phyloP scores from a whole-genome alignment of 2,888 invertebrate species.

The Macrophya annulata region DNA sequence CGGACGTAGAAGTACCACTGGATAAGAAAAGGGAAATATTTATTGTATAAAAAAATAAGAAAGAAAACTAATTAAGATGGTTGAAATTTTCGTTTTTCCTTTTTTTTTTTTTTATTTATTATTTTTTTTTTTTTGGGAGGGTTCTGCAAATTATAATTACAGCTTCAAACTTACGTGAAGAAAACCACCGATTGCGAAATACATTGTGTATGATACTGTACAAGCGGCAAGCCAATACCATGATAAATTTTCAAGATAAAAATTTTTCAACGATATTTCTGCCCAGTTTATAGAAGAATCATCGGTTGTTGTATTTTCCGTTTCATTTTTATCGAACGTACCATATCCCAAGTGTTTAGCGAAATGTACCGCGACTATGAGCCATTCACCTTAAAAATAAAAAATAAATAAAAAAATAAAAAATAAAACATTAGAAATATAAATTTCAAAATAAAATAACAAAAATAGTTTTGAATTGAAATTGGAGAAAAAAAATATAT shows the following conservation, averaged over 20 bases:
- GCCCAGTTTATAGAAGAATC: conserved; percentile 76
- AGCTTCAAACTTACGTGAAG: conserved; percentile 83
- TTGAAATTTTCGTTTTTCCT: neutral
- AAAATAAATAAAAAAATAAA: neutral
- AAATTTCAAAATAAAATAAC: no score
- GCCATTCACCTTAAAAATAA: conserved; percentile 84
- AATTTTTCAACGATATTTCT: conserved; percentile 79
- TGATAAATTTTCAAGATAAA: conserved; percentile 81
- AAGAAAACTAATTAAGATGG: no score
- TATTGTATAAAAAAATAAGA: neutral
- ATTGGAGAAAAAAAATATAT: neutral
- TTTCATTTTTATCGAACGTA: conserved; percentile 71
- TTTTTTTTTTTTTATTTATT: neutral
- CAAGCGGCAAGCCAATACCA: conserved; percentile 81
- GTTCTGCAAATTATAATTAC: neutral
- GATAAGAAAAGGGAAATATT: conserved; percentile 18
- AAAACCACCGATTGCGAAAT: conserved; percentile 86
- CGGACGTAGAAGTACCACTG: conserved; percentile 89
- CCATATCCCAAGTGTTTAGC: conserved; percentile 81
- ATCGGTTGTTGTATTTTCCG: conserved; percentile 67
- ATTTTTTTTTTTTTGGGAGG: neutral
- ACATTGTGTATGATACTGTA: conserved; percentile 82
- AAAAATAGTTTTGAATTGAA: neutral
- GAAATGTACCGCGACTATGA: conserved; percentile 84
- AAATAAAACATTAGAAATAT: no score